Evolutionary conservation across 2,888 invertebrate species (phyloP).

Genomic region (Phalangium opilio): DNA sequence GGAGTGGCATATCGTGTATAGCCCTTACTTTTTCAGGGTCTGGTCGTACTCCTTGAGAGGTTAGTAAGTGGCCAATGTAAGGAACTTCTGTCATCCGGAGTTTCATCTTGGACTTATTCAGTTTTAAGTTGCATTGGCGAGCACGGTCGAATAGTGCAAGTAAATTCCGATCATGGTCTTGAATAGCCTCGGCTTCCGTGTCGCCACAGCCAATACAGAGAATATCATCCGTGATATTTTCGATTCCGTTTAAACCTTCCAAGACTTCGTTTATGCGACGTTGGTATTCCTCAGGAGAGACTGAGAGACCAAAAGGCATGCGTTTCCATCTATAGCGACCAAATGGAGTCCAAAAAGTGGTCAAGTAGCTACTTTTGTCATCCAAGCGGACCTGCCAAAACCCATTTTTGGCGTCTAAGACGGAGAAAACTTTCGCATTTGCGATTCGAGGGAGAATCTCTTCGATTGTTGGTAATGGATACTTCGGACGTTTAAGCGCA

Average conservation of each 20-base stretch:
- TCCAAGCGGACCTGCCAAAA: conserved; percentile 7
- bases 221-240: no score
- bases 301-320: conserved; percentile 9
- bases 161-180: conserved; percentile 3
- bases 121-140: conserved; percentile 3
- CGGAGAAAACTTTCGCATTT: conserved; percentile 3
- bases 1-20: conserved; percentile 2
- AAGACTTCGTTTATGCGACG: conserved; percentile 4
- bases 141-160: background rate
- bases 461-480: conserved; percentile 6
- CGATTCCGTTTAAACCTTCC: no score
- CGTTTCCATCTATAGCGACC: conserved; percentile 7
- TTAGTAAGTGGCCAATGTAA: conserved; percentile 12
- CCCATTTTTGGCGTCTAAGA: conserved; percentile 8
- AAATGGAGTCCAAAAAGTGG: conserved; percentile 6
- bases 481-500: conserved; percentile 3
- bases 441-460: conserved; percentile 1
- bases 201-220: background rate
- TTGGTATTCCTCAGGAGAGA: conserved; percentile 7
- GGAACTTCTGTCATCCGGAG: background rate
- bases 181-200: background rate
- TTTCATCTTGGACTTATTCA: conserved; percentile 5
- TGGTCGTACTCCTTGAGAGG: conserved; percentile 5
- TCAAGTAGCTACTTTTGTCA: background rate
- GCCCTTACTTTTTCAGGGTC: conserved; percentile 8